Evolutionary conservation across 2,888 invertebrate species (phyloP).

Genomic region (Amphimallon solstitiale): DNA sequence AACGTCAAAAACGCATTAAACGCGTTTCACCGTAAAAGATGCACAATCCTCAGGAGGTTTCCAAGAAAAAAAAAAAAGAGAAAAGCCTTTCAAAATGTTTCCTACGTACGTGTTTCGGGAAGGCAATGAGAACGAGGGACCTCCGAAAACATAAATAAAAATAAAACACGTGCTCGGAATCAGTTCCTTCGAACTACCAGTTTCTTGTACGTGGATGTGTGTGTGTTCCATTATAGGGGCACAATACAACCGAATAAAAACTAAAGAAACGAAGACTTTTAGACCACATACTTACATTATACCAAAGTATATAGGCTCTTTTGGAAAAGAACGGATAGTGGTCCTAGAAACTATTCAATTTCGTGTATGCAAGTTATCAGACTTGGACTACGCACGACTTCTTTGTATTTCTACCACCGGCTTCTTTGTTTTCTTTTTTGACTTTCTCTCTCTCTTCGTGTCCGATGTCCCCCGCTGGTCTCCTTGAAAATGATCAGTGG

Average conservation of each 20-base stretch:
- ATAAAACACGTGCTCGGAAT: constrained; percentile 24
- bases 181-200: constrained; percentile 3
- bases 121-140: constrained; percentile 2
- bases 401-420: neutral
- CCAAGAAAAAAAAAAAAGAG: no score
- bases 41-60: no score
- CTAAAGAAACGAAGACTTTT: no score
- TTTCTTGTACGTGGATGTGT: neutral
- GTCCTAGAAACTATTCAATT: neutral
- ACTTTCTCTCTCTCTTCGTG: no score
- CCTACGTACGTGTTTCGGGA: neutral
- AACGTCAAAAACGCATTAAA: no score
- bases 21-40: no score
- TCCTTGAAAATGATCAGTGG: constrained; percentile 12
- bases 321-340: no score
- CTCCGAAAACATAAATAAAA: constrained; percentile 11
- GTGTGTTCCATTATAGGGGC: no score
- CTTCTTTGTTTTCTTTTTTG: neutral
- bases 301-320: no score
- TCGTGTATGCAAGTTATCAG: neutral
- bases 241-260: no score
- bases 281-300: no score
- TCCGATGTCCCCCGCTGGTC: constrained; percentile 8
- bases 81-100: neutral
- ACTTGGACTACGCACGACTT: neutral